phyloP scores from a whole-genome alignment of 2,888 invertebrate species.

The Mesorhabditis belari region DNA sequence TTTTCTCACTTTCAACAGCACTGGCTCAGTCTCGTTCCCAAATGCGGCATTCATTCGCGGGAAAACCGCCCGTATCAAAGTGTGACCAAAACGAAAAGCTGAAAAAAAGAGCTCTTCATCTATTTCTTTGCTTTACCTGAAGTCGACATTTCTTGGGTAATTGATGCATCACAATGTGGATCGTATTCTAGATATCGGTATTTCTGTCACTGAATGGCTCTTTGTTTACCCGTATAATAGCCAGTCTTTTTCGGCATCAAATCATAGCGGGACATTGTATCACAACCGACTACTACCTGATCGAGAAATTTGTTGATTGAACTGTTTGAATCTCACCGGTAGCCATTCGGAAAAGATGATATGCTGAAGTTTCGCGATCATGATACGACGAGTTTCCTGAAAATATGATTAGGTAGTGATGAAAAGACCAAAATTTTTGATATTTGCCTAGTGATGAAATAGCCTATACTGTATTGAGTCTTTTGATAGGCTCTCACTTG shows the following conservation, averaged over 20 bases:
- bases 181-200: conserved; percentile 60
- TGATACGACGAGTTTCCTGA: conserved; percentile 55
- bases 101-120: conserved; percentile 54
- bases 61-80: conserved; percentile 73
- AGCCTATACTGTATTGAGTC: background rate
- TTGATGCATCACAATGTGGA: conserved; percentile 66
- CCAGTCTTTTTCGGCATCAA: conserved; percentile 67
- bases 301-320: background rate
- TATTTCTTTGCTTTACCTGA: conserved; percentile 10
- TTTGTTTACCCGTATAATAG: conserved; percentile 36
- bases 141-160: conserved; percentile 75
- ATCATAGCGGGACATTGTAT: conserved; percentile 79
- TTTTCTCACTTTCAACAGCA: conserved; percentile 15
- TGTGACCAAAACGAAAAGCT: conserved; percentile 66
- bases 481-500: conserved; percentile 24
- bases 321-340: conserved; percentile 61
- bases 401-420: background rate
- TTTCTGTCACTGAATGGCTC: background rate
- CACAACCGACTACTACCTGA: conserved; percentile 64
- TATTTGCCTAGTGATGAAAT: background rate
- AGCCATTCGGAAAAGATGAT: conserved; percentile 60
- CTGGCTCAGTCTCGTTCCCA: conserved; percentile 22
- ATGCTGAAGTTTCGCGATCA: conserved; percentile 61
- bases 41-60: conserved; percentile 58
- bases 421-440: too few relatives aligned